Base-by-base conservation (phyloP, 2,888 invertebrate genomes). In the Macrophya alboannulata region DNA sequence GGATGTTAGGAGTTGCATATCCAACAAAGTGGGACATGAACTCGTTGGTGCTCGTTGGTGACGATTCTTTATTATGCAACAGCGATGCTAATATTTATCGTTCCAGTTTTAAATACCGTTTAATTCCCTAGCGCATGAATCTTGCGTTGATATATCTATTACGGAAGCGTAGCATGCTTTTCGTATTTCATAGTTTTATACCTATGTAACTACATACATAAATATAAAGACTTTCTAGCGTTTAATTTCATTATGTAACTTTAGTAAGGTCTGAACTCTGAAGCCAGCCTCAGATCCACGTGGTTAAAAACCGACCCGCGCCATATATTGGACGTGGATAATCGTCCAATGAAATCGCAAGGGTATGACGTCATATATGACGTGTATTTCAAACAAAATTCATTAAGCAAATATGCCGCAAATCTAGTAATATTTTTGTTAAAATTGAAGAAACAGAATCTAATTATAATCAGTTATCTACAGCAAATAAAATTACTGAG, bases 231-330 rank as follows among this genome's bases (percentile, higher is more conserved):
- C 17, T 68, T 68, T 68, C 68, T 68, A 68, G 68, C 68, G 17
- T 68, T 68, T 17, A 37, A 31, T 37, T 51, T 43, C 37, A 25
- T 77, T 77, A 77, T 17, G 51, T 77, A 51, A 77, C 77, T 17
- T 43, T n/a, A 15, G 37, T 77, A 37, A 31, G 51, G 51, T 77
- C 55, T 55, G 77, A 76, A 76, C 37, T 77, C 55, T 55, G 77
- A 76, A 76, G 76, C 45, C 55, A 77, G 77, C 51, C n/a, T 77
- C 51, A 55, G 55, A 31, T 77, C 77, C 77, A 77, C 77, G 77
- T 77, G 77, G 51, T 55, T 17, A 77, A 31, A 17, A 51, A 40
- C 31, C 48, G 51, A 31, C 55, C 37, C 77, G 77, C 77, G 77
- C 77, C 51, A 77, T 77, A 17, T n/a, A n/a, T n/a, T n/a, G n/a